Percentiles rank a stretch among this genome's conserved stretches.
These are phyloP conservation scores for Ptychobarbus kaznakovi DNA, from an alignment of 2,797 vertebrate genomes.

Conservation along the genomic window DNA sequence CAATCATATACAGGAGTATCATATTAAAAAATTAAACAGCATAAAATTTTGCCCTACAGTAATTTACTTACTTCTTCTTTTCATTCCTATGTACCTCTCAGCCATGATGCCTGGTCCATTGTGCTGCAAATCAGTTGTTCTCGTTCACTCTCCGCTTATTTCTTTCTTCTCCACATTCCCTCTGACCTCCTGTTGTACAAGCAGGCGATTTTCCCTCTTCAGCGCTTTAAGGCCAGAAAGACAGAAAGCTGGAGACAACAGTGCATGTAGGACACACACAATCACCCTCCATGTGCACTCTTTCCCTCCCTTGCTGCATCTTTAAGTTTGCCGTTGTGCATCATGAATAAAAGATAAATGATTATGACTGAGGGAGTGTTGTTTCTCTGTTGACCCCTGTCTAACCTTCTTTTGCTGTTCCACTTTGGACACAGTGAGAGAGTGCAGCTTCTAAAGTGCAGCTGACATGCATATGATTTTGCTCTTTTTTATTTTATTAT, in stretches of 20 bases:
- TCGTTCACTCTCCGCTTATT: conserved; percentile 15
- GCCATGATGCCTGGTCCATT: background rate
- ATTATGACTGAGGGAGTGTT: conserved; percentile 51
- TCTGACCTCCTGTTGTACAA: conserved; percentile 22
- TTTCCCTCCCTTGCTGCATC: conserved; percentile 22
- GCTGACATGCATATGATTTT: background rate
- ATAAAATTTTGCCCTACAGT: background rate
- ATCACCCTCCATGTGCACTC: conserved; percentile 45
- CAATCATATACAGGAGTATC: background rate
- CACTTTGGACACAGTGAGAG: conserved; percentile 12
- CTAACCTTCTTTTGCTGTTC: conserved; percentile 45
- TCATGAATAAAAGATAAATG: conserved; percentile 62
- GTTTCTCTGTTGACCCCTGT: conserved; percentile 51
- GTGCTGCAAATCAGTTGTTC: conserved; percentile 22
- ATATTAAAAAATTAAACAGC: conserved; percentile 3
- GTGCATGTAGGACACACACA: conserved; percentile 53
- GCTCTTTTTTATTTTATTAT: background rate
- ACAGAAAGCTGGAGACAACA: conserved; percentile 26
- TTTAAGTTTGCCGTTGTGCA: conserved; percentile 18
- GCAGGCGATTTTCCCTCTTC: conserved; percentile 32
- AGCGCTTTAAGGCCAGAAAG: conserved; percentile 31
- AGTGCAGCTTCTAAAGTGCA: background rate
- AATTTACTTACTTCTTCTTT: background rate
- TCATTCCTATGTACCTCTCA: conserved; percentile 24
- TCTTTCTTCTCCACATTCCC: background rate